Evolutionary conservation across 2,797 vertebrate genomes (phyloP).

Genomic region (Crypturellus tataupa): DNA sequence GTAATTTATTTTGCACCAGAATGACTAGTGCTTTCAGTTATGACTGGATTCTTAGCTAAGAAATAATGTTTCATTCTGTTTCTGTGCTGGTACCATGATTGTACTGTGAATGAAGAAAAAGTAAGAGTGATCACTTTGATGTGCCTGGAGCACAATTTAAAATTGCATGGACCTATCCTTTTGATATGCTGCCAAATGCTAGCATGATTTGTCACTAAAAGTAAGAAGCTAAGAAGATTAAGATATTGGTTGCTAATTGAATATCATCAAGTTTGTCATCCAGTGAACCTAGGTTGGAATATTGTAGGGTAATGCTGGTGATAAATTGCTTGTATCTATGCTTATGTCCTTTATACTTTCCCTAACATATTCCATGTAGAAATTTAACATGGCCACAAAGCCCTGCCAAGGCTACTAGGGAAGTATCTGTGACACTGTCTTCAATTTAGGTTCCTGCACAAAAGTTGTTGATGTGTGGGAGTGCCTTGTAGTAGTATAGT

Average conservation of each 20-base stretch:
- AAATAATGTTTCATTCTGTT: slow-evolving; percentile 11
- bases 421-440: background rate
- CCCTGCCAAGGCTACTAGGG: background rate
- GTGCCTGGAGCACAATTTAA: slow-evolving; percentile 54
- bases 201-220: slow-evolving; percentile 69
- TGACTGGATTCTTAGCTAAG: background rate
- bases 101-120: slow-evolving; percentile 12
- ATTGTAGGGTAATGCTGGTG: background rate
- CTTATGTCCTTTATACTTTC: slow-evolving; percentile 10
- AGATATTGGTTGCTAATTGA: slow-evolving; percentile 70
- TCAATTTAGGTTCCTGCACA: background rate
- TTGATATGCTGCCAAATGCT: slow-evolving; percentile 64
- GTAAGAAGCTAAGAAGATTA: slow-evolving; percentile 64
- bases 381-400: background rate
- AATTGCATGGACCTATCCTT: slow-evolving; percentile 15
- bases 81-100: slow-evolving; percentile 26
- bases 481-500: accelerated
- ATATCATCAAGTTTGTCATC: slow-evolving; percentile 51
- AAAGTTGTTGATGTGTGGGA: background rate
- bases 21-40: background rate
- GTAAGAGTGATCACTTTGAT: slow-evolving; percentile 44
- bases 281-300: slow-evolving; percentile 18
- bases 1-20: background rate
- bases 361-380: background rate
- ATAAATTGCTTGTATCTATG: background rate